A percentile compares a stretch with the other conserved stretches of the same genome.
Conservation (phyloP, 2,113 vertebrate species). For the Pithys albifrons region DNA sequence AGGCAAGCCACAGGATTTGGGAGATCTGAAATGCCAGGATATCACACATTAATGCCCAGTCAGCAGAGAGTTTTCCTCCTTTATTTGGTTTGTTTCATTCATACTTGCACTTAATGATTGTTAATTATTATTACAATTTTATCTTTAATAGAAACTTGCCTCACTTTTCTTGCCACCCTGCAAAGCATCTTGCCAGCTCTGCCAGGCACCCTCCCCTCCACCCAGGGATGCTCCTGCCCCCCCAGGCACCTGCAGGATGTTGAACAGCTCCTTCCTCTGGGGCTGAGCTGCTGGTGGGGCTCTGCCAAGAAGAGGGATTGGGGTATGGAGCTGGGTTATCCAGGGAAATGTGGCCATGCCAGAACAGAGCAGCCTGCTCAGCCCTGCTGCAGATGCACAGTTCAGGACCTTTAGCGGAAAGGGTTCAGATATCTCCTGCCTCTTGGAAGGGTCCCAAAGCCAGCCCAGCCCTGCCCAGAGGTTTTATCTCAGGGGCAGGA, state of each 20-base stretch:
- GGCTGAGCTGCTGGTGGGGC: neutral
- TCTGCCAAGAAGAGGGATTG: neutral
- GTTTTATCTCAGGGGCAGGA: neutral
- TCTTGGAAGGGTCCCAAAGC: neutral
- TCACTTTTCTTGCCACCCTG: neutral
- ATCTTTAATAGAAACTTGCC: neutral
- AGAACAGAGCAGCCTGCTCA: neutral
- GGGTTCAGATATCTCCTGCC: fast-evolving
- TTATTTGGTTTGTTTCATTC: neutral
- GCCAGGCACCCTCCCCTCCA: neutral
- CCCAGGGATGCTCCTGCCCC: fast-evolving
- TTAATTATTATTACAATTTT: neutral
- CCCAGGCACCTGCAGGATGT: fast-evolving
- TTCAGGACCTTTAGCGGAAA: neutral
- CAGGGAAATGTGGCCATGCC: fast-evolving
- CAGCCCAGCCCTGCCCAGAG: neutral
- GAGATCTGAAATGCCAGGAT: neutral
- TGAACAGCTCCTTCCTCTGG: neutral
- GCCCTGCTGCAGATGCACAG: fast-evolving
- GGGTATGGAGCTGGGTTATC: neutral
- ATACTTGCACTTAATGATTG: neutral
- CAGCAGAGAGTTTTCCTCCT: neutral
- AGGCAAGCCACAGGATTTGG: fast-evolving
- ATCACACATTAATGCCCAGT: fast-evolving
- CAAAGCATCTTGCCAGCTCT: neutral